Evolutionary conservation across 1,140 invertebrate species (phyloP).

Genomic region (Yoshiicerus persimilis): DNA sequence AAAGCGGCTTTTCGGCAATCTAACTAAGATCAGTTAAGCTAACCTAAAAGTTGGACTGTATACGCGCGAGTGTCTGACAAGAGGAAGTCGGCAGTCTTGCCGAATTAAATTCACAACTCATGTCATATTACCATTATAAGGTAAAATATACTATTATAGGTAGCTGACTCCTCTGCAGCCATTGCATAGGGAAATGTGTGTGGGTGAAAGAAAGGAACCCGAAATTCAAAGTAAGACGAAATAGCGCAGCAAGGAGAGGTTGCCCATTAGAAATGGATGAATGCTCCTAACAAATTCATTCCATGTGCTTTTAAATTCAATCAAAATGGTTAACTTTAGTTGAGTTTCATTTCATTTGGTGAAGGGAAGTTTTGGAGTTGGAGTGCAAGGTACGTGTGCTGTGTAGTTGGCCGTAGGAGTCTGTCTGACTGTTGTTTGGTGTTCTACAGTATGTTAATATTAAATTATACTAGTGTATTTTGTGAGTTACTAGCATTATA

Average conservation of each 20-base stretch:
- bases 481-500: neutral
- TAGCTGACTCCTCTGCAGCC: neutral
- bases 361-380: neutral
- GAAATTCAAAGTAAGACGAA: neutral
- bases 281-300: constrained; percentile 35
- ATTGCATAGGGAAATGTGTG: neutral
- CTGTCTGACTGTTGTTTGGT: neutral
- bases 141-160: neutral
- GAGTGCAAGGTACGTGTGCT: too few relatives aligned
- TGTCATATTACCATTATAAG: neutral
- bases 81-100: constrained; percentile 14
- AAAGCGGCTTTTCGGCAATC: constrained; percentile 21
- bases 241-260: constrained; percentile 2
- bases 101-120: constrained; percentile 18
- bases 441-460: neutral
- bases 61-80: neutral
- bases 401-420: neutral
- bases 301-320: constrained; percentile 40
- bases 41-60: neutral
- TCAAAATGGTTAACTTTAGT: constrained; percentile 34
- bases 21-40: constrained; percentile 5
- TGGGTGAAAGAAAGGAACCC: neutral
- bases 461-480: neutral
- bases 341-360: constrained; percentile 10
- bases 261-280: constrained; percentile 39